These are phyloP conservation scores for Malurus melanocephalus DNA, from an alignment of 2,113 vertebrate genomes.

Conservation along the genomic window DNA sequence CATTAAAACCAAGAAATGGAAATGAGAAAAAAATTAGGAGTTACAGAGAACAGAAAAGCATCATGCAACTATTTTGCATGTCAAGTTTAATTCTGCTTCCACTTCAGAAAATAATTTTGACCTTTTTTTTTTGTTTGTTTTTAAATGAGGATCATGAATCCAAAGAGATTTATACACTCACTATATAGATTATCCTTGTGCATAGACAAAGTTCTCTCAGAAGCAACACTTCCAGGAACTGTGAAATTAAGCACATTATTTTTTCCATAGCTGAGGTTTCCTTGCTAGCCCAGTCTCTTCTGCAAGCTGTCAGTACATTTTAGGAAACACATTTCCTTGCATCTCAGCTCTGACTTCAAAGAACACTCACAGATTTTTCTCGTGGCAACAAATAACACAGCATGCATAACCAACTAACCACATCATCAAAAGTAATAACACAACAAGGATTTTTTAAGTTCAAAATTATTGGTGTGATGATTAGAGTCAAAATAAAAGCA, in stretches of 20 bases:
- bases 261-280: background rate
- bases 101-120: background rate
- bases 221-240: background rate
- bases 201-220: background rate
- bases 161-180: background rate
- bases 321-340: background rate
- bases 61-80: background rate
- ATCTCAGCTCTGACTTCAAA: background rate
- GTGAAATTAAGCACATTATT: background rate
- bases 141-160: background rate
- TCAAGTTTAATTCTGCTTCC: background rate
- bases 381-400: background rate
- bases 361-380: background rate
- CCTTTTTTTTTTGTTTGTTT: background rate
- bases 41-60: background rate
- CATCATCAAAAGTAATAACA: background rate
- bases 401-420: background rate
- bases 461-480: background rate
- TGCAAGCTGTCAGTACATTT: background rate
- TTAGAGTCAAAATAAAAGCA: background rate
- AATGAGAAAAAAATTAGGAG: background rate
- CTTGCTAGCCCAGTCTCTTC: background rate
- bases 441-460: background rate
- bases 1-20: background rate
- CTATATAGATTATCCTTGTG: background rate